Conservation (phyloP, 2,113 vertebrate species). For the Leptobrachium ailaonicum region DNA sequence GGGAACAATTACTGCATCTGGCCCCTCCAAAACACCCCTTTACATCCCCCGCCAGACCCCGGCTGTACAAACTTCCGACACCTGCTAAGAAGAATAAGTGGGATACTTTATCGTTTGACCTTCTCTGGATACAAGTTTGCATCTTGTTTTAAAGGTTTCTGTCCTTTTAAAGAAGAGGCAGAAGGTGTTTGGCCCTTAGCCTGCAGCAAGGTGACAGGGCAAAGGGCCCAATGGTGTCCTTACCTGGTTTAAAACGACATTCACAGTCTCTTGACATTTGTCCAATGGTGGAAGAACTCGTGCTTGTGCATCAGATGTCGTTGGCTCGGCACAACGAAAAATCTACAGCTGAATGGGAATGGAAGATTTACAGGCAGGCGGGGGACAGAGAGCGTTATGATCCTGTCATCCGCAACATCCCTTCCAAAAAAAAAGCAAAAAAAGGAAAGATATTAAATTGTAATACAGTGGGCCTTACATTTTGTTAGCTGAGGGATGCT, state of each 20-base stretch:
- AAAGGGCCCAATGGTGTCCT: background rate
- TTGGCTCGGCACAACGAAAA: too few species aligned
- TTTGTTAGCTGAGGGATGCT: too few species aligned
- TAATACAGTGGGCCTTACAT: too few species aligned
- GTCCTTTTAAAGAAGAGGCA: conserved; percentile 9
- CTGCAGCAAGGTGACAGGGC: background rate
- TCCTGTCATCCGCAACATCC: too few species aligned
- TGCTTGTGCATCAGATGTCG: too few species aligned
- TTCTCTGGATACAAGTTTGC: conserved; percentile 16
- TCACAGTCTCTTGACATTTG: background rate
- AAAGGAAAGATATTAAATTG: too few species aligned
- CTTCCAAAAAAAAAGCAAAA: too few species aligned
- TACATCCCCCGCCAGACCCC: conserved; percentile 20
- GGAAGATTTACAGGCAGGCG: too few species aligned
- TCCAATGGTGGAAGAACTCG: too few species aligned
- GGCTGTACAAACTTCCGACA: conserved; percentile 3
- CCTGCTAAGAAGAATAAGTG: conserved; percentile 21
- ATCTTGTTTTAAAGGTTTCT: background rate
- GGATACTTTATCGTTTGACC: conserved; percentile 26
- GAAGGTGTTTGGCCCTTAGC: background rate
- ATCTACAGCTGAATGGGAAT: too few species aligned
- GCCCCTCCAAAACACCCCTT: conserved; percentile 6
- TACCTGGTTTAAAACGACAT: background rate
- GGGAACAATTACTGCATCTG: conserved; percentile 25
- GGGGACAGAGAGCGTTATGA: too few species aligned